These are phyloP conservation scores for Incurvaria masculella DNA, from an alignment of 2,888 invertebrate genomes.

Conservation along the genomic window DNA sequence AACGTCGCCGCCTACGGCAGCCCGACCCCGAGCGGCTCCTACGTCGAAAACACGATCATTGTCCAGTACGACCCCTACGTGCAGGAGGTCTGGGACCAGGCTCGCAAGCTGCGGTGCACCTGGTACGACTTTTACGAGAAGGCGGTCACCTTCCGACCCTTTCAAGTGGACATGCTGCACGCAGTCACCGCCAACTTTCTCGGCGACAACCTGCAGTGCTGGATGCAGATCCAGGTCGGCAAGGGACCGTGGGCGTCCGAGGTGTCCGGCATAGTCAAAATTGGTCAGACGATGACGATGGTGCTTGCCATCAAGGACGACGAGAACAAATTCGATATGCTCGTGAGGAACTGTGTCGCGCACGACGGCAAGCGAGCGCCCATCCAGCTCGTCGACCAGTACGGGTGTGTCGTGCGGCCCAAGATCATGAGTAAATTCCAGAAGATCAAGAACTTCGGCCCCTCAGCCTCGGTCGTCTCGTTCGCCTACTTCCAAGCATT, in stretches of 20 bases:
- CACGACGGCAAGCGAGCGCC: constrained; percentile 93
- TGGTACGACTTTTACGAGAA: constrained; percentile 98
- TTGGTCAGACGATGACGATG: constrained; percentile 97
- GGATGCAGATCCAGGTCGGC: constrained; percentile 97
- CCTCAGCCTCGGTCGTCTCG: constrained; percentile 90
- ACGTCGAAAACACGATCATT: constrained; percentile 92
- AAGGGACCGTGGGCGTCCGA: constrained; percentile 98
- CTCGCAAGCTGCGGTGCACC: constrained; percentile 86
- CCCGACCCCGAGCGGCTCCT: constrained; percentile 88
- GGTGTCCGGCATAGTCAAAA: constrained; percentile 93
- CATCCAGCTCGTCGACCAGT: constrained; percentile 89
- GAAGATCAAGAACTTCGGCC: constrained; percentile 93
- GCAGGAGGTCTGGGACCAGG: constrained; percentile 95
- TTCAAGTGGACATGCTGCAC: constrained; percentile 94
- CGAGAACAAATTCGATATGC: constrained; percentile 94
- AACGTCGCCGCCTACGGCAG: constrained; percentile 81
- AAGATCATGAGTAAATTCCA: constrained; percentile 96
- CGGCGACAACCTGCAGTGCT: constrained; percentile 92
- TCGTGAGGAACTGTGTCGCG: constrained; percentile 91
- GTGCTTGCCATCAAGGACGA: constrained; percentile 94
- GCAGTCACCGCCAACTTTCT: constrained; percentile 94
- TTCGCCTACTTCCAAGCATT: constrained; percentile 97
- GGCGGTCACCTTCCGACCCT: constrained; percentile 90
- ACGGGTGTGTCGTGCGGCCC: constrained; percentile 89
- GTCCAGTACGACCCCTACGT: constrained; percentile 94